Evolutionary conservation across 2,888 invertebrate species (phyloP).

Genomic region (Dicranocentrus wangi): DNA sequence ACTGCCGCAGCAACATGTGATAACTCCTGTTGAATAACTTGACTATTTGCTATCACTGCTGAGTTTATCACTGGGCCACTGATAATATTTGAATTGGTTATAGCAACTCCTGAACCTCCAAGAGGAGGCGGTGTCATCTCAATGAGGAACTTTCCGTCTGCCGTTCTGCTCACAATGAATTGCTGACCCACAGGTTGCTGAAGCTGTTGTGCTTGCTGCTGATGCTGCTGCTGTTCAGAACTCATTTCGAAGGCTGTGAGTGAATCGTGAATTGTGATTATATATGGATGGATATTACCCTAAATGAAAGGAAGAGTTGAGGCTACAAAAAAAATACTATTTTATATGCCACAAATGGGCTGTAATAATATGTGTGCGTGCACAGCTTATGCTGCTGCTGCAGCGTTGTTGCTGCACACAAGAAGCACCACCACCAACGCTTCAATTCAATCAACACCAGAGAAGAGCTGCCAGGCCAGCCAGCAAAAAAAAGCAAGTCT

Average conservation of each 20-base stretch:
- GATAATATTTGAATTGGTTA: conserved; percentile 12
- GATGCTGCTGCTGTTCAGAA: conserved; percentile 6
- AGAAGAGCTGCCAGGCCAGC: no score
- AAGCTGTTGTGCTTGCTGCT: not conserved
- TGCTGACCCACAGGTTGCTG: conserved; percentile 46
- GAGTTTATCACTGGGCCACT: not conserved
- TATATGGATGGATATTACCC: not conserved
- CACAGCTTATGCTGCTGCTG: no score
- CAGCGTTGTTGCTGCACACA: no score
- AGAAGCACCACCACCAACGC: no score
- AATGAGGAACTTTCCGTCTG: conserved; percentile 47
- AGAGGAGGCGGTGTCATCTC: conserved; percentile 48
- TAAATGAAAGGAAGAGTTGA: not conserved
- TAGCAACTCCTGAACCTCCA: conserved; percentile 2
- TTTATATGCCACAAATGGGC: not conserved
- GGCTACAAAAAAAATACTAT: not conserved
- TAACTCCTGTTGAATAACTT: conserved; percentile 8
- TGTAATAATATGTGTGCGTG: no score
- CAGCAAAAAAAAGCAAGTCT: no score
- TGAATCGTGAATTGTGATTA: not conserved
- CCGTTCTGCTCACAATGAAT: conserved; percentile 42
- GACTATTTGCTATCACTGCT: not conserved
- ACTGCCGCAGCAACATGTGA: conserved; percentile 6
- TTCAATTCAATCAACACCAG: no score
- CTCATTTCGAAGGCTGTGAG: conserved; percentile 19